Evolutionary conservation across 2,113 vertebrate species (phyloP), one percentile per base, ranked within the genome.

Genomic region (Meriones unguiculatus): DNA sequence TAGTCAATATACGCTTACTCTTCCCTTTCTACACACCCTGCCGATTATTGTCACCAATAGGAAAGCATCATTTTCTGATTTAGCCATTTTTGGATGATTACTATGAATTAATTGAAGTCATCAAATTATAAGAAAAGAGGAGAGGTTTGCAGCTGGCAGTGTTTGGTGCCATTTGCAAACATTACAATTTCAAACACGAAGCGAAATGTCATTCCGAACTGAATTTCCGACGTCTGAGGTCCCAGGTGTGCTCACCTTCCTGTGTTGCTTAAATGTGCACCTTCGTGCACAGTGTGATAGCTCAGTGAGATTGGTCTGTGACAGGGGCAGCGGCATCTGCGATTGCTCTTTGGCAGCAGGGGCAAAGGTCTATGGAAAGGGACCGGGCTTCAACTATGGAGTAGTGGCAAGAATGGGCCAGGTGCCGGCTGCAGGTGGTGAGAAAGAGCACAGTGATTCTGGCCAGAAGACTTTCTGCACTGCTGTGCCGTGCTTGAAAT

Each of bases 131-230:
- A 62, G 73, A 94, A 89, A 57, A 95, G 38, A 92, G 38, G 35
- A 95, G 67, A 54, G 46, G 41, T 69, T 94, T 96, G 41, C 46
- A 87, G 82, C 32, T 25, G 38, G 28, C 54, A 84, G 86, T 93
- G 88, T 91, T 95, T 97, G n/a, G 92, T 95, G 93, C 13, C 81
- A 89, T 95, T 96, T 97, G 92, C 95, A 91, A 91, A 93, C 54
- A 82, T 78, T 69, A 70, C n/a, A 15, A 87, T 91, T 92, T 95
- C 57, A 94, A 90, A 73, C 93, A 95, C 28, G 20, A 73, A 96
- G 69, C 35, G 75, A 78, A 92, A 93, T 86, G 80, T 92, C 85
- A 87, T 67, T 24, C 88, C 72, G 77, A 87, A 54, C 62, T 62
- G 38, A 77, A 18, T 93, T 93, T 85, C 41, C 3, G 5, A 82